Evolutionary conservation across 2,797 vertebrate genomes (phyloP), one percentile per base, ranked within the genome.

Genomic region (Borostomias antarcticus): DNA sequence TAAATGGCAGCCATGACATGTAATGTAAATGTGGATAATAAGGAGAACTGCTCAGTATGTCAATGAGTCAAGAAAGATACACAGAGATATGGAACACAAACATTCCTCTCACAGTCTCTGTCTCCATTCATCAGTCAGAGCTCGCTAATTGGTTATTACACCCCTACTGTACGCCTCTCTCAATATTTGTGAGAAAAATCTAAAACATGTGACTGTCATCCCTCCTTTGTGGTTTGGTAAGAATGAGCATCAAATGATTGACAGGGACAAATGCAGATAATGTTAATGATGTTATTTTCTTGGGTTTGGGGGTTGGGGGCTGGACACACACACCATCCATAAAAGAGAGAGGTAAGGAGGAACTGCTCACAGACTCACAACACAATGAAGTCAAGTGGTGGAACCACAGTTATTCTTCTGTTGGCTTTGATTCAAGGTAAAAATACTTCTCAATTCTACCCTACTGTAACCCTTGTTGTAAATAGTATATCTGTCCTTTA

Each of bases 241-340:
- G 61, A 64, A 28, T 54, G 15, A 82, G 52, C 60, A 48, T 37
- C 35, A 73, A 62, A 72, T 59, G 56, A 67, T 56, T 17, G 66
- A 5, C 37, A 37, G 52, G 70, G 78, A 65, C 81, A 68, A 77
- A 79, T 76, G 69, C 58, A 73, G 86, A 88, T 86, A 87, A 86
- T n/a, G 81, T 70, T 8, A 1, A 4, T 9, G n/a, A 28, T 35
- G 50, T 28, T 58, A 2, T 32, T 43, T 15, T 25, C 62, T 33
- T 2, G 26, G 68, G 57, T 70, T 69, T 71, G 67, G 62, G 51
- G 19, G 68, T 52, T 6, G 50, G 70, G 81, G 84, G 79, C 66
- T 75, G 77, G 74, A 74, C 68, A 4, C 33, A 15, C 3, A 37
- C 26, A 57, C 40, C n/a, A 28, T 13, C 23, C 15, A 53, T 83